These are phyloP conservation scores for Amphipyra berbera DNA, from an alignment of 2,888 invertebrate genomes.

Conservation along the genomic window DNA sequence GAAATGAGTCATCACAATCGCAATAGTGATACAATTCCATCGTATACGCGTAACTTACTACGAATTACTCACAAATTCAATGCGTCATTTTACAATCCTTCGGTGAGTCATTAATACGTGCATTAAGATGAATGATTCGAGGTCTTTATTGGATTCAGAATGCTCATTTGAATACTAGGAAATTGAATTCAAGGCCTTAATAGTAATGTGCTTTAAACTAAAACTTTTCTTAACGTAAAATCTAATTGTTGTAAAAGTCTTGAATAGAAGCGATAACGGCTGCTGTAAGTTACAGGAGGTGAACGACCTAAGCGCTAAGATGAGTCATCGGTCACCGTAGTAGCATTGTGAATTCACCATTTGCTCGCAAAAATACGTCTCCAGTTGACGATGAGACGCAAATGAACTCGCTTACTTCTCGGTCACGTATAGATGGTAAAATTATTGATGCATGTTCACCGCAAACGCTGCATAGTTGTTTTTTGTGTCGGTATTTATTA, in stretches of 20 bases:
- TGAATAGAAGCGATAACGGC: slow-evolving; percentile 67
- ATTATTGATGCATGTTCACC: slow-evolving; percentile 60
- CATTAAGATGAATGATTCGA: slow-evolving; percentile 71
- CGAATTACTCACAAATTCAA: slow-evolving; percentile 67
- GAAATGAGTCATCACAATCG: slow-evolving; percentile 73
- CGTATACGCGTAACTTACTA: slow-evolving; percentile 60
- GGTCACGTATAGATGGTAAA: slow-evolving; percentile 69
- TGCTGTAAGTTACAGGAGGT: slow-evolving; percentile 77
- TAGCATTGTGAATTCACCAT: slow-evolving; percentile 67
- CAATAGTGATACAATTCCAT: slow-evolving; percentile 62
- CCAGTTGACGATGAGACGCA: slow-evolving; percentile 57
- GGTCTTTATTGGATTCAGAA: slow-evolving; percentile 24
- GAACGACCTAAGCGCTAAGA: slow-evolving; percentile 77
- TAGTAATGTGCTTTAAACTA: slow-evolving; percentile 2
- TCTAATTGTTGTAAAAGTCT: slow-evolving; percentile 5
- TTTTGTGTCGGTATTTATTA: slow-evolving; percentile 43
- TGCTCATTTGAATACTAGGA: slow-evolving; percentile 36
- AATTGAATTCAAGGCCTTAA: slow-evolving; percentile 21
- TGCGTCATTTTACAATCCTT: slow-evolving; percentile 76
- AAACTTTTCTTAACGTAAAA: slow-evolving; percentile 16
- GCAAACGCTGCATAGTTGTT: slow-evolving; percentile 59
- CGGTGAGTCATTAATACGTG: slow-evolving; percentile 73
- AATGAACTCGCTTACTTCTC: slow-evolving; percentile 64
- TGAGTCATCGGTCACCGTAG: slow-evolving; percentile 78
- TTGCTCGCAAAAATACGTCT: slow-evolving; percentile 54